A percentile compares a stretch with the other conserved stretches of the same genome.
phyloP scores from a whole-genome alignment of 2,888 invertebrate species.

The Aethes cnicana region DNA sequence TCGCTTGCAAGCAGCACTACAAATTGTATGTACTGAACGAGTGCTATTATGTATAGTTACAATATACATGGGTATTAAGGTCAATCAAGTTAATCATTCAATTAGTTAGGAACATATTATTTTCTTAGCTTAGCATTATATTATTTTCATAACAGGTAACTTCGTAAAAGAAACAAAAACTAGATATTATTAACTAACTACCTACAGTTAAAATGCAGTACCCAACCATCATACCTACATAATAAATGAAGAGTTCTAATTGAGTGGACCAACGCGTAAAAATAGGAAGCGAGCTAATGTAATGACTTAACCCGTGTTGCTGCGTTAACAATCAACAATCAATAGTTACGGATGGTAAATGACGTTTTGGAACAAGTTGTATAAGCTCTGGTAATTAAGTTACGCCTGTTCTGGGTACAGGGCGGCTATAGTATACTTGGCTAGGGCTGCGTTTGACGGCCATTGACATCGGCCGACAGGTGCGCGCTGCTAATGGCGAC shows the following conservation, averaged over 20 bases:
- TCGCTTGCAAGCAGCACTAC: no score
- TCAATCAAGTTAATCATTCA: no score
- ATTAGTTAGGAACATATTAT: no score
- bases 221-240: no score
- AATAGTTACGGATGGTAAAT: conserved; percentile 22
- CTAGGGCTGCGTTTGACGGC: conserved; percentile 69
- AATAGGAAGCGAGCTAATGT: conserved; percentile 7
- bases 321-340: conserved; percentile 26
- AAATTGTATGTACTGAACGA: no score
- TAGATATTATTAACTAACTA: no score
- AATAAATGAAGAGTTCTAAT: no score
- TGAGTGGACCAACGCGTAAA: neutral
- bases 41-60: no score
- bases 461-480: conserved; percentile 75
- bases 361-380: conserved; percentile 28
- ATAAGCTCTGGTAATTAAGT: conserved; percentile 29
- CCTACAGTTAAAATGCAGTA: no score
- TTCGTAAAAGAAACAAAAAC: no score
- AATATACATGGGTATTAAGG: no score
- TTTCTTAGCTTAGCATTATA: neutral
- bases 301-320: neutral
- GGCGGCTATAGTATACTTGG: conserved; percentile 35
- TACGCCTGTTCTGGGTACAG: conserved; percentile 13
- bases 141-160: neutral
- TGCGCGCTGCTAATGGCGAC: conserved; percentile 52